Conservation (phyloP, 2,113 vertebrate species). For the Cercocebus atys region DNA sequence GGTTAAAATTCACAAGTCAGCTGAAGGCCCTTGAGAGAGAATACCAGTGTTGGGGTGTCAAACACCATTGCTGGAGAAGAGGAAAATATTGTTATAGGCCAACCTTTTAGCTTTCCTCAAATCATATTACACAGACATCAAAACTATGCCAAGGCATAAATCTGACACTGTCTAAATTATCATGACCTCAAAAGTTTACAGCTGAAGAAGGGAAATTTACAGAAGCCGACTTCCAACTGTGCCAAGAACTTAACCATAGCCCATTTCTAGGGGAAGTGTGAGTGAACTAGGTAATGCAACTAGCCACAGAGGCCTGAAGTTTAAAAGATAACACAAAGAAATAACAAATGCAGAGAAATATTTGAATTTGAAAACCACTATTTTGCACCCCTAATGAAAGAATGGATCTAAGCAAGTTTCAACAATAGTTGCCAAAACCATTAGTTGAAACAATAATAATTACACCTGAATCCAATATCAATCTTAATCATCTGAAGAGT, state of each 20-base stretch:
- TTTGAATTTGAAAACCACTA: background rate
- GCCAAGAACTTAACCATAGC: background rate
- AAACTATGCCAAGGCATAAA: conserved; percentile 31
- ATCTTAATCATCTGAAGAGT: background rate
- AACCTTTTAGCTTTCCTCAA: background rate
- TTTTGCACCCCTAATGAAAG: background rate
- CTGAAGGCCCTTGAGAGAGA: background rate
- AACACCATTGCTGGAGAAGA: background rate
- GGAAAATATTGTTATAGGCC: background rate
- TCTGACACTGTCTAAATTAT: background rate
- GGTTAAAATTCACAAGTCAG: background rate
- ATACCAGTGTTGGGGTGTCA: background rate
- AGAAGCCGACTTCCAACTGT: background rate
- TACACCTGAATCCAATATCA: background rate
- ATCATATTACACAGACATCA: background rate
- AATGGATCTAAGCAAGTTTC: conserved; percentile 8
- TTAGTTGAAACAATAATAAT: background rate
- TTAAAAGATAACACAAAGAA: background rate
- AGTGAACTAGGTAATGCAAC: background rate
- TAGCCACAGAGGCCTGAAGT: background rate
- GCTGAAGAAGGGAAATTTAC: background rate
- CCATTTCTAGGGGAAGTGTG: background rate
- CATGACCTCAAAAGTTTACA: background rate
- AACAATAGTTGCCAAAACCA: background rate
- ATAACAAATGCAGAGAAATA: background rate